Percentiles rank a stretch among this genome's conserved stretches.
phyloP scores from a whole-genome alignment of 1,140 invertebrate genomes.

The Bombus cullumanus region DNA sequence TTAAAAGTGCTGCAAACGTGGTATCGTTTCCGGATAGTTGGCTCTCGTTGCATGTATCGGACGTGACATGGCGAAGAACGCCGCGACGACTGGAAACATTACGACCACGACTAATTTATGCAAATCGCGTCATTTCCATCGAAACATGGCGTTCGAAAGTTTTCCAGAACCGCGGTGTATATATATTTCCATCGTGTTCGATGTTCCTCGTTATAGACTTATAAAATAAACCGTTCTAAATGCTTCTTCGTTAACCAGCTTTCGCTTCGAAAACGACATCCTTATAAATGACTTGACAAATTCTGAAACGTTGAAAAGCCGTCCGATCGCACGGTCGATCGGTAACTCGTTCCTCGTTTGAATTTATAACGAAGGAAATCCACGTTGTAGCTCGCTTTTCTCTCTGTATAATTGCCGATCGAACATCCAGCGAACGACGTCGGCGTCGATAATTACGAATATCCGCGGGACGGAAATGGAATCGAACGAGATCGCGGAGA shows the following conservation, averaged over 20 bases:
- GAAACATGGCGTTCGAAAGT: slow-evolving; percentile 16
- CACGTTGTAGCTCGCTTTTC: background rate
- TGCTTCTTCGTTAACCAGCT: background rate
- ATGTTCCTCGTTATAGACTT: background rate
- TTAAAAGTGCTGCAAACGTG: background rate
- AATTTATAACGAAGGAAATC: background rate
- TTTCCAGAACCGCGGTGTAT: slow-evolving; percentile 2
- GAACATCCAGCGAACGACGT: background rate
- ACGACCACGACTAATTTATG: slow-evolving; percentile 42
- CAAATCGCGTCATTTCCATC: slow-evolving; percentile 43
- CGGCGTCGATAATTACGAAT: background rate
- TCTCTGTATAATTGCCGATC: background rate
- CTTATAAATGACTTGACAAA: background rate
- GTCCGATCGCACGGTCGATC: background rate
- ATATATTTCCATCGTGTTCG: background rate
- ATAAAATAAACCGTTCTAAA: background rate
- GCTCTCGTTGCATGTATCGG: background rate
- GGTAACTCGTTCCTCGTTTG: background rate
- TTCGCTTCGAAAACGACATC: background rate
- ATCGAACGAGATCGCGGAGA: background rate
- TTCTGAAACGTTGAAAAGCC: background rate
- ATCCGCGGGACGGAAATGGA: slow-evolving; percentile 16
- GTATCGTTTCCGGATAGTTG: slow-evolving; percentile 25
- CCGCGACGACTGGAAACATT: slow-evolving; percentile 16
- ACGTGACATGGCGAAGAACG: background rate